Evolutionary conservation across 2,113 vertebrate species (phyloP).

Genomic region (Scophthalmus maximus): DNA sequence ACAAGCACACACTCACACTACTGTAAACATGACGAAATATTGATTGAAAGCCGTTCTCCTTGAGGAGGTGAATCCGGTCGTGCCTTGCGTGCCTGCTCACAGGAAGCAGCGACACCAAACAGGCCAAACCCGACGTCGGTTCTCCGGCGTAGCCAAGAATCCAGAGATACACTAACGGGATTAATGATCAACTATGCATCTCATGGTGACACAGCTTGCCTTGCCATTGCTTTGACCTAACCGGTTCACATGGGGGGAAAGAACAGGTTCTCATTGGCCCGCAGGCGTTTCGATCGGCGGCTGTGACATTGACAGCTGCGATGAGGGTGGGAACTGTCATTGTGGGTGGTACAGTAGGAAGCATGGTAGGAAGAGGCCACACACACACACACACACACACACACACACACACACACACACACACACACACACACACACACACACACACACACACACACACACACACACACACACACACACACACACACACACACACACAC

Average conservation of each 20-base stretch:
- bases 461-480: no score
- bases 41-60: conserved; percentile 55
- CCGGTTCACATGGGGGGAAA: conserved; percentile 57
- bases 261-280: conserved; percentile 56
- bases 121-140: conserved; percentile 13
- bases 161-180: conserved; percentile 56
- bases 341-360: conserved; percentile 73
- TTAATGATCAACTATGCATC: conserved; percentile 71
- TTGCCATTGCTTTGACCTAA: conserved; percentile 76
- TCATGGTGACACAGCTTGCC: conserved; percentile 63
- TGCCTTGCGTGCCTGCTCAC: conserved; percentile 18
- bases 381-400: conserved; percentile 40
- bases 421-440: neutral
- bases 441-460: no score
- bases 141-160: conserved; percentile 4
- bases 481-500: conserved; percentile 45
- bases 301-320: conserved; percentile 76
- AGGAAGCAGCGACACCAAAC: conserved; percentile 29
- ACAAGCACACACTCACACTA: conserved; percentile 16
- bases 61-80: conserved; percentile 48
- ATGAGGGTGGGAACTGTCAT: conserved; percentile 54
- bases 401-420: conserved; percentile 7
- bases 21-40: conserved; percentile 37
- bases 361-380: conserved; percentile 41
- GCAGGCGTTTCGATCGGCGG: conserved; percentile 66